Evolutionary conservation across 1,140 invertebrate species (phyloP), one percentile per base, ranked within the genome.

Genomic region (Cylas formicarius): DNA sequence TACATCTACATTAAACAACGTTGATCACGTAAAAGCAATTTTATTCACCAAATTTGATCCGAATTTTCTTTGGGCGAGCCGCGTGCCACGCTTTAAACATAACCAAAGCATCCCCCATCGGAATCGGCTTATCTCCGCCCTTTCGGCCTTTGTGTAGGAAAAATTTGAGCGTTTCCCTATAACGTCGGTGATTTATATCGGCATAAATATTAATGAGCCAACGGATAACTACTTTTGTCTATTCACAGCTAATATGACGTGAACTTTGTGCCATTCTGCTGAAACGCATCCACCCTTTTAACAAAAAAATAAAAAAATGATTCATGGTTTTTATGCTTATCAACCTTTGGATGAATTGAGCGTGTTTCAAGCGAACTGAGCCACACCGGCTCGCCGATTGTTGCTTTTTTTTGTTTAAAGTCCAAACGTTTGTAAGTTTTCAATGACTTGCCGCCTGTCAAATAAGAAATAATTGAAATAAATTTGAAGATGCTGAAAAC

Each of bases 171-270:
- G 41, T 44, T 44, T 44, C 41, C 41, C 36, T 44, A 44, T 44
- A 44, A n/a, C 32, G 31, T 23, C 34, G 38, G 43, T 45, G 43
- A 45, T 45, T 45, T 45, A 45, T 45, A 28, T 37, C 22, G 8
- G 13, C 33, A 45, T 45, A 45, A 45, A 45, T 45, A 45, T 45
- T 45, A 45, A 45, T 45, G 43, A 45, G 43, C 38, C 34, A 37
- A 45, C 43, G 34, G 26, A 45, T 45, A 28, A 45, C 43, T 45
- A 45, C 35, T 45, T 45, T 45, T 7, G 43, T 45, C 43, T 36
- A 45, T 45, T 45, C 43, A 45, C 38, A 45, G 43, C 43, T 45
- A 45, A 45, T 45, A 36, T 45, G 38, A 45, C 43, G 43, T 45
- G 33, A 45, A 45, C 38, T 37, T 37, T 45, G 26, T 45, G 37